Evolutionary conservation across 2,888 invertebrate species (phyloP).

Genomic region (Strigamia maritima): DNA sequence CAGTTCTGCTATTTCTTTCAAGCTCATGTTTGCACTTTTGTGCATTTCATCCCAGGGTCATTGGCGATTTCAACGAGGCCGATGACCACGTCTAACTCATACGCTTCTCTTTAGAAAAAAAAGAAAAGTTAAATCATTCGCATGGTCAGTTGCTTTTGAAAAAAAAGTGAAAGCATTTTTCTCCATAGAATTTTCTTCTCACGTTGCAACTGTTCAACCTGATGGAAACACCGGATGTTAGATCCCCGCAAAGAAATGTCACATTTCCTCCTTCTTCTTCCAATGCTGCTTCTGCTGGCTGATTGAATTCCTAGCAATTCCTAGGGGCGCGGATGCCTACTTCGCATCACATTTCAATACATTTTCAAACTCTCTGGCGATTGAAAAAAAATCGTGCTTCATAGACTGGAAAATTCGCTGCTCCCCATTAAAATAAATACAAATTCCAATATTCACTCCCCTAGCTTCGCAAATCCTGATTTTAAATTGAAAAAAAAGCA

Average conservation of each 20-base stretch:
- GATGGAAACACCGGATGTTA: slow-evolving; percentile 29
- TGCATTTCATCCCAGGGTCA: slow-evolving; percentile 13
- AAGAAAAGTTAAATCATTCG: slow-evolving; percentile 1
- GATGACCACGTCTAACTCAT: neutral
- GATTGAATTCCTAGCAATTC: slow-evolving; percentile 31
- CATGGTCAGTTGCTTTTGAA: slow-evolving; percentile 15
- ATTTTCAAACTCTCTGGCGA: slow-evolving; percentile 2
- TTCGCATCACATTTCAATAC: slow-evolving; percentile 7
- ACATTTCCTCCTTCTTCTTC: slow-evolving; percentile 7
- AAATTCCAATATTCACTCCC: slow-evolving; percentile 1
- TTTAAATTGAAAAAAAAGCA: neutral
- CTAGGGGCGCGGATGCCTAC: neutral
- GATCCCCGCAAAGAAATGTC: slow-evolving; percentile 27
- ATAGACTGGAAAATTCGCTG: neutral
- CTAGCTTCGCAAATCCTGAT: neutral
- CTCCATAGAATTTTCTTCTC: neutral
- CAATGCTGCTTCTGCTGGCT: slow-evolving; percentile 10
- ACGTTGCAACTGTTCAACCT: slow-evolving; percentile 9
- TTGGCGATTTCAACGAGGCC: neutral
- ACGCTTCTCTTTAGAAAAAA: neutral
- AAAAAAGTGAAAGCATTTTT: slow-evolving; percentile 8
- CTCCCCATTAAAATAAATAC: neutral
- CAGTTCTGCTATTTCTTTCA: neutral
- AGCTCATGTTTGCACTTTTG: neutral
- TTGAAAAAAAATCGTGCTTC: neutral